Conservation (phyloP, 2,888 invertebrate genomes). For the Homarus gammarus region DNA sequence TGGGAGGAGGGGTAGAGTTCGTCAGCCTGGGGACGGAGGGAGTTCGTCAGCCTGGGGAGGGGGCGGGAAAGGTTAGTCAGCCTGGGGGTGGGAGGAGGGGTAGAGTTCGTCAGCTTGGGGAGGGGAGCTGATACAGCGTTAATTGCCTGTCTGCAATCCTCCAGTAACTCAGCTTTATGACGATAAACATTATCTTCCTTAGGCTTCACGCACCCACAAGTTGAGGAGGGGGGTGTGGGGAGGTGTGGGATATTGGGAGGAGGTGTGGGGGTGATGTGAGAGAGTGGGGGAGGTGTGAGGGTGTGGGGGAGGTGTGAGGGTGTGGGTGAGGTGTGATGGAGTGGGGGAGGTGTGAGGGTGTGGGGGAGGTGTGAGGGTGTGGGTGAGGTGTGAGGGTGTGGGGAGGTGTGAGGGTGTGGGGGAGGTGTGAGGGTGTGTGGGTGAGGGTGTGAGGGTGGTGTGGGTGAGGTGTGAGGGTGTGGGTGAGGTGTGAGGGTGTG, state of each 20-base stretch:
- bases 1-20: neutral
- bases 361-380: neutral
- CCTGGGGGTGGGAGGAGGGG: neutral
- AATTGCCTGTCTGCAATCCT: constrained; percentile 25
- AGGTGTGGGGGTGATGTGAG: neutral
- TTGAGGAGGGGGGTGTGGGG: neutral
- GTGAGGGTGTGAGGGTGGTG: neutral
- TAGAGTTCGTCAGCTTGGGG: neutral
- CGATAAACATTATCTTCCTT: constrained; percentile 35
- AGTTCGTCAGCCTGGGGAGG: too few species aligned
- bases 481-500: neutral
- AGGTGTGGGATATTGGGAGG: neutral
- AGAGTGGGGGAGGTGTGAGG: neutral
- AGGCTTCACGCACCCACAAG: neutral
- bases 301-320: neutral
- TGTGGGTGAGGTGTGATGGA: neutral
- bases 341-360: neutral
- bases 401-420: neutral
- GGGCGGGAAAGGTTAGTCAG: too few species aligned
- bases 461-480: neutral
- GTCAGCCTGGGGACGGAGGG: too few species aligned
- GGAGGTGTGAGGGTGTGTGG: neutral
- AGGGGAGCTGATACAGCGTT: constrained; percentile 26
- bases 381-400: neutral
- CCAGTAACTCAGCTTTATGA: constrained; percentile 32